Evolutionary conservation across 2,113 vertebrate genomes (phyloP).

Genomic region (Dendropsophus ebraccatus): DNA sequence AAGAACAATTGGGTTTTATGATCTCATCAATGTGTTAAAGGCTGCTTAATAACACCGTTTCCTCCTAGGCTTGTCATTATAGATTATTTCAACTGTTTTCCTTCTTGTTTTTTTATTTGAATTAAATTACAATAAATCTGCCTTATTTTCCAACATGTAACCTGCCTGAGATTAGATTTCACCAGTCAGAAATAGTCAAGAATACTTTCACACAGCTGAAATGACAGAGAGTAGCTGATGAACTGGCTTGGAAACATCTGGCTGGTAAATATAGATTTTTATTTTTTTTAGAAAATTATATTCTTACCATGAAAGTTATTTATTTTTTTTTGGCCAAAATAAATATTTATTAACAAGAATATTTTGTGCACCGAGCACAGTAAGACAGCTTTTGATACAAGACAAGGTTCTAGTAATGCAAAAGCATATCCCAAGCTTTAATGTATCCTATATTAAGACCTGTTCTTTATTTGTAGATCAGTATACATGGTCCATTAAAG

Average conservation of each 20-base stretch:
- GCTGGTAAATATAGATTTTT: neutral
- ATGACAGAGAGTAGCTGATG: neutral
- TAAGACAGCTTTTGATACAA: neutral
- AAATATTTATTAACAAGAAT: neutral
- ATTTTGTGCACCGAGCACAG: neutral
- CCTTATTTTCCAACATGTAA: neutral
- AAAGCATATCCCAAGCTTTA: too few relatives aligned
- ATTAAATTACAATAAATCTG: conserved; percentile 34
- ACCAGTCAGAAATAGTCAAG: neutral
- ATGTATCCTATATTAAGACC: too few relatives aligned
- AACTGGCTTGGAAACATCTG: neutral
- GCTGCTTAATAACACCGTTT: conserved; percentile 31
- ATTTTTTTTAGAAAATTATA: neutral
- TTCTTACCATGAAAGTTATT: neutral
- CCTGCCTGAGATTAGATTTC: conserved; percentile 5
- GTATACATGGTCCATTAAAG: too few relatives aligned
- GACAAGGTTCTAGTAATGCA: neutral
- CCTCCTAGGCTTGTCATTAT: neutral
- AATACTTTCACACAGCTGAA: neutral
- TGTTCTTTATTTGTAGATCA: too few relatives aligned
- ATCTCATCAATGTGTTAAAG: conserved; percentile 27
- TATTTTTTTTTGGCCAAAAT: neutral
- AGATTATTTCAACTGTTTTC: conserved; percentile 3
- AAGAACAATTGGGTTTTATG: conserved; percentile 51
- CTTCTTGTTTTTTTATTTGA: conserved; percentile 21